phyloP scores from a whole-genome alignment of 2,797 vertebrate species.

The Phaenicophaeus curvirostris region DNA sequence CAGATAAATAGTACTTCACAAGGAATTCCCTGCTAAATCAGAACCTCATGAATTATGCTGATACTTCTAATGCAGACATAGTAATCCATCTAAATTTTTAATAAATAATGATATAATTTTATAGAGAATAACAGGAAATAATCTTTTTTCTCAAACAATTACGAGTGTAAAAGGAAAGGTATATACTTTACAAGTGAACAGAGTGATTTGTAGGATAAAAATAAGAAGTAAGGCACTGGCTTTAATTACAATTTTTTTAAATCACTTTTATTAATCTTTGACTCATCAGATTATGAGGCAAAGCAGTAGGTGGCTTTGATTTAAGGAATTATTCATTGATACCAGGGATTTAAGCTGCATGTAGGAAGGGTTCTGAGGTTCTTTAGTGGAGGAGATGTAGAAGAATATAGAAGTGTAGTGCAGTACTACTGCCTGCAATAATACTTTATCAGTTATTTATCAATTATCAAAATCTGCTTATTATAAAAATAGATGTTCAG shows the following conservation, averaged over 20 bases:
- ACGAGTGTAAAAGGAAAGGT: background rate
- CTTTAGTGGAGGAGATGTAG: background rate
- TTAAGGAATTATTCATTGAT: background rate
- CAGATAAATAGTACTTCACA: background rate
- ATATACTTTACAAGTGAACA: background rate
- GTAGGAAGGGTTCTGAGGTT: background rate
- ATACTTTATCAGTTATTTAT: background rate
- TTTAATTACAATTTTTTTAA: background rate
- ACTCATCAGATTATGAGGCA: background rate
- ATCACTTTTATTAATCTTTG: background rate
- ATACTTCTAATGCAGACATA: background rate
- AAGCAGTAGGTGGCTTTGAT: background rate
- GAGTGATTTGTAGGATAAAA: background rate
- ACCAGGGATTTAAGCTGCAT: background rate
- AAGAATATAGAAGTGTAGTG: background rate
- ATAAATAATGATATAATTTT: background rate
- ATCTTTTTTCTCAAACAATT: background rate
- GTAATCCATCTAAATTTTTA: background rate
- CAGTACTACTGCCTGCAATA: background rate
- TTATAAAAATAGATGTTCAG: background rate
- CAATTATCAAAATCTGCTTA: background rate
- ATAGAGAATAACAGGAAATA: background rate
- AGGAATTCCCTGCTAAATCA: background rate
- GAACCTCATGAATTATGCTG: slow-evolving; percentile 9
- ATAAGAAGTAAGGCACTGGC: background rate